Percentiles rank a stretch among this genome's conserved stretches.
These are phyloP conservation scores for Brachionus paranguensis DNA, from an alignment of 1,140 invertebrate genomes.

Conservation along the genomic window DNA sequence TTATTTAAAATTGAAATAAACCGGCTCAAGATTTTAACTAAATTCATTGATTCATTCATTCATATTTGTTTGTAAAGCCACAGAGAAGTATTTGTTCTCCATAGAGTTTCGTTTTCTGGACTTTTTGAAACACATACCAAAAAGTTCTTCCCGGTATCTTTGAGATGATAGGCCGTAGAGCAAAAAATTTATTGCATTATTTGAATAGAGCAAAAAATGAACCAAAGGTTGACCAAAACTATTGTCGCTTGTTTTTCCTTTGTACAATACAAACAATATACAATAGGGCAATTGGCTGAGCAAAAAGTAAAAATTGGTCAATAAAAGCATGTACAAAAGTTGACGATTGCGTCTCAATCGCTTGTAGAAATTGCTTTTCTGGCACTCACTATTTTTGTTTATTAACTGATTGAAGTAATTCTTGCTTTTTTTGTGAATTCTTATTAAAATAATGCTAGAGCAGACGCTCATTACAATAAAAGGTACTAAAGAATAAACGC, in stretches of 20 bases:
- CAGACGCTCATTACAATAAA: constrained; percentile 27
- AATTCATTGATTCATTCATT: neutral
- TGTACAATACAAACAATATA: neutral
- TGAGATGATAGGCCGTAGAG: neutral
- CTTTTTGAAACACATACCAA: neutral
- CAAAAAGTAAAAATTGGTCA: constrained; percentile 38
- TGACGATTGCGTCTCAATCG: constrained; percentile 16
- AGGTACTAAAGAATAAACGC: constrained; percentile 24
- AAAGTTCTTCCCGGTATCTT: neutral
- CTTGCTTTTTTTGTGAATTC: constrained; percentile 24
- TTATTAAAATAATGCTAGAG: neutral
- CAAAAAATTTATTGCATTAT: constrained; percentile 34
- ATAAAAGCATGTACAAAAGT: constrained; percentile 34
- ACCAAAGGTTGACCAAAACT: neutral
- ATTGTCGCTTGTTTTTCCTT: neutral
- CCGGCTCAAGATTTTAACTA: neutral
- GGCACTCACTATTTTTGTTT: neutral
- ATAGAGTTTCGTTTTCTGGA: neutral
- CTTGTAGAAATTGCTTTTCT: constrained; percentile 31
- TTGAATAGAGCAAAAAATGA: constrained; percentile 4
- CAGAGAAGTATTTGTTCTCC: neutral
- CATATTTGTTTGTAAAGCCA: neutral
- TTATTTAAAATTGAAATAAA: too few species aligned
- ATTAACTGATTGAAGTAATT: constrained; percentile 15
- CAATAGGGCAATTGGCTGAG: constrained; percentile 1